These are phyloP conservation scores for Ennomos quercinarius DNA, from an alignment of 2,888 invertebrate genomes.

Conservation along the genomic window DNA sequence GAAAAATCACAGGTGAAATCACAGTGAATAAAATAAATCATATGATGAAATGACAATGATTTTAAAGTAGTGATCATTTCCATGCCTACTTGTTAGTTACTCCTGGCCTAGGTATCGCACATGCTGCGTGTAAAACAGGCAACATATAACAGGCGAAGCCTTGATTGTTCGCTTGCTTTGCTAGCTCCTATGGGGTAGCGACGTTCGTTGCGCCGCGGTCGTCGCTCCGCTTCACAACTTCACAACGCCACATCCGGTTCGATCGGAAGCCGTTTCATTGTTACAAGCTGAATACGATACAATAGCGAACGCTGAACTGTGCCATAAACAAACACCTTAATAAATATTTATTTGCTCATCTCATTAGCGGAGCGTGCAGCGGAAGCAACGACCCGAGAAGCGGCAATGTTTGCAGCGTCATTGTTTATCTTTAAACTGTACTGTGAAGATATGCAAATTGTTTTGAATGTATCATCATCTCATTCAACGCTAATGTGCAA, in stretches of 20 bases:
- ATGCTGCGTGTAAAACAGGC: not conserved
- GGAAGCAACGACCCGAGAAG: slow-evolving; percentile 48
- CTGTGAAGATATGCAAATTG: slow-evolving; percentile 36
- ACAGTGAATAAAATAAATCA: no score
- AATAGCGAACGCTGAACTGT: slow-evolving; percentile 37
- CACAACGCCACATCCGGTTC: slow-evolving; percentile 65
- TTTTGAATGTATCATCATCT: slow-evolving; percentile 27
- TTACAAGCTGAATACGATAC: slow-evolving; percentile 54
- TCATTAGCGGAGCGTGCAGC: slow-evolving; percentile 41
- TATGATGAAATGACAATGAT: no score
- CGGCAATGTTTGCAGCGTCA: slow-evolving; percentile 53
- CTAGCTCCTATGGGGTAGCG: slow-evolving; percentile 56
- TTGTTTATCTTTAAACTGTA: slow-evolving; percentile 47
- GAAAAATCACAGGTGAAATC: no score
- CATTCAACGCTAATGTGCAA: not conserved
- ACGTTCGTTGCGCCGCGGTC: slow-evolving; percentile 71
- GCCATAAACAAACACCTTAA: slow-evolving; percentile 45
- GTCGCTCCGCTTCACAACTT: slow-evolving; percentile 56
- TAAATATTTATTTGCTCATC: slow-evolving; percentile 54
- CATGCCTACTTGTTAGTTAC: slow-evolving; percentile 5
- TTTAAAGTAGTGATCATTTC: no score
- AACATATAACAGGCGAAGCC: slow-evolving; percentile 1
- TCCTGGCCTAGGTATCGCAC: slow-evolving; percentile 3
- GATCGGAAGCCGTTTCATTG: slow-evolving; percentile 63
- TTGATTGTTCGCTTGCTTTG: slow-evolving; percentile 46